phyloP scores from a whole-genome alignment of 1,140 invertebrate species.

The Globodera ellingtonae region DNA sequence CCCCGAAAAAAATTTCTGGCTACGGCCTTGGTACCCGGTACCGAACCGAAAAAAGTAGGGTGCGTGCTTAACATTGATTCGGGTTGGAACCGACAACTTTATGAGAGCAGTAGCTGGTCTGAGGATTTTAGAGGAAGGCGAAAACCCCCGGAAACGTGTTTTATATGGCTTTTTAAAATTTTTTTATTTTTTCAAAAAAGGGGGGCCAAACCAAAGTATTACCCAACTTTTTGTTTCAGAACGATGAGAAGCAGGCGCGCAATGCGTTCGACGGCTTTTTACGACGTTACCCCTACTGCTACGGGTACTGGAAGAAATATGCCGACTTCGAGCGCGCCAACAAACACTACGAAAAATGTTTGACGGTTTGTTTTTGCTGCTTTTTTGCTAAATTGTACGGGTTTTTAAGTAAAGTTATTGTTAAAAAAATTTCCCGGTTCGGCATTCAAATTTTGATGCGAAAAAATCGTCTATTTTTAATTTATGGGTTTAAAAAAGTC shows the following conservation, averaged over 20 bases:
- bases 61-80: too few species aligned
- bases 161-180: background rate
- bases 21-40: too few species aligned
- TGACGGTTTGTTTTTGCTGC: conserved; percentile 41
- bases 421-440: background rate
- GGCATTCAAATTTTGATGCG: too few species aligned
- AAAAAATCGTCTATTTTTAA: too few species aligned
- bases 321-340: conserved; percentile 80
- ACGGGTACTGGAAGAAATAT: conserved; percentile 98
- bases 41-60: too few species aligned
- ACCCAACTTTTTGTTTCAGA: conserved; percentile 70
- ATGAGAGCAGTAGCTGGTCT: too few species aligned
- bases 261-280: conserved; percentile 93
- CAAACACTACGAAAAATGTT: conserved; percentile 55
- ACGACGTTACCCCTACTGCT: conserved; percentile 92
- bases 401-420: too few species aligned
- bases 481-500: too few species aligned
- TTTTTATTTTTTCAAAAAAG: conserved; percentile 14
- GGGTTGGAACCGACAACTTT: too few species aligned
- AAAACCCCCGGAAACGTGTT: too few species aligned
- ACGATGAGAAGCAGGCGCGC: conserved; percentile 84
- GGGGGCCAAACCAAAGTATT: background rate
- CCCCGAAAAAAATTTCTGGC: too few species aligned
- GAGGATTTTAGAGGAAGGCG: too few species aligned
- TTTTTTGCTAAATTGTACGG: background rate